Percentiles rank a stretch among this genome's conserved stretches.
Conservation (phyloP, 2,888 invertebrate genomes). For the Carterocephalus palaemon region DNA sequence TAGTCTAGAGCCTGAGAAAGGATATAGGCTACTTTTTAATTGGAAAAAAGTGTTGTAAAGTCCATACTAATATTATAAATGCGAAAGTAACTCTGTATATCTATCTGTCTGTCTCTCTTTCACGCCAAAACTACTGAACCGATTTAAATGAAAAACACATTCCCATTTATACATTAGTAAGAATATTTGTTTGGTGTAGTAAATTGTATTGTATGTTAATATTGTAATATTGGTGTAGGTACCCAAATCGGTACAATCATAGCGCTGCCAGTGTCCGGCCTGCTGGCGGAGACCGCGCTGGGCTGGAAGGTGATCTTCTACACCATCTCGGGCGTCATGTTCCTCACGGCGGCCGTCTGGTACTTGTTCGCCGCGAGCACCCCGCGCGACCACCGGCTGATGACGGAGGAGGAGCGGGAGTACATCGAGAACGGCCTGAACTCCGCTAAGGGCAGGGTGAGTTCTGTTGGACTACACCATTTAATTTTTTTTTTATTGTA, state of each 20-base stretch:
- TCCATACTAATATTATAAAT: too few species aligned
- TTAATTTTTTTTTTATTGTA: too few species aligned
- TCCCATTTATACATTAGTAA: too few species aligned
- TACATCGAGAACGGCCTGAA: slow-evolving; percentile 80
- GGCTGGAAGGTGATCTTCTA: slow-evolving; percentile 87
- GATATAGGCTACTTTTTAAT: too few species aligned
- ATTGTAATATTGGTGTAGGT: slow-evolving; percentile 58
- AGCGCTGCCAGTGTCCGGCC: slow-evolving; percentile 82
- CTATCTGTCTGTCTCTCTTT: too few species aligned
- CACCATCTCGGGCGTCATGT: slow-evolving; percentile 73
- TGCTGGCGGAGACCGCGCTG: slow-evolving; percentile 72
- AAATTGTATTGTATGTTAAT: neutral
- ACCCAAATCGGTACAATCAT: slow-evolving; percentile 84
- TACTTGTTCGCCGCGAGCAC: slow-evolving; percentile 77
- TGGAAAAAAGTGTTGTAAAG: too few species aligned
- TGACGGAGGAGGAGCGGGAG: slow-evolving; percentile 73
- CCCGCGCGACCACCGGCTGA: slow-evolving; percentile 76
- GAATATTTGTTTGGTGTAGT: too few species aligned
- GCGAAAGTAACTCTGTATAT: too few species aligned
- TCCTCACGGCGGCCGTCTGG: slow-evolving; percentile 78
- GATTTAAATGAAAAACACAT: too few species aligned
- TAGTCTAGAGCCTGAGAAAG: too few species aligned
- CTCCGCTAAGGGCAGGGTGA: slow-evolving; percentile 25
- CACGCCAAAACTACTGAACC: too few species aligned
- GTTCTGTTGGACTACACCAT: too few species aligned